Base-by-base conservation (phyloP, 2,113 vertebrate genomes). In the Paraplagusia blochii region DNA sequence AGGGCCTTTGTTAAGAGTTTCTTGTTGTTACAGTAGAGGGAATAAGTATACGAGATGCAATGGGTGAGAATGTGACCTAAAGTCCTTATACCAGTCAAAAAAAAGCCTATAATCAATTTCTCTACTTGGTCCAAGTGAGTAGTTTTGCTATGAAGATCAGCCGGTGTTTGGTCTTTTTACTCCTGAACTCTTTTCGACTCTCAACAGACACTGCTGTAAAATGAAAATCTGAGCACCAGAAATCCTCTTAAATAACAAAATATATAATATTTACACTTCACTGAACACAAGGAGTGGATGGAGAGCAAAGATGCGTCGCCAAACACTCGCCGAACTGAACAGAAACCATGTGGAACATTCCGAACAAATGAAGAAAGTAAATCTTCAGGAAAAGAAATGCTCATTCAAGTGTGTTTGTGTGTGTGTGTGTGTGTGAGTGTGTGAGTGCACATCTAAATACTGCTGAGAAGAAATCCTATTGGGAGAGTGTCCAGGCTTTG, bases 201-300 rank as follows among this genome's bases (percentile, higher is more conserved):
- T 29, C 3, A 29, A 29, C 22, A 51, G 63, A 58, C 17, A 42
- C 53, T 47, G 44, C 57, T 56, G 1, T 18, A 22, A 71, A 63
- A 43, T 47, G 61, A 73, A 73, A 58, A 66, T 59, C 58, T 29
- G 69, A 54, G 64, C 69, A 69, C 61, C 63, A 66, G 73, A 87
- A 29, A 29, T 82, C 69, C 77, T 74, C 81, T 87, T 87, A 85
- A 87, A 87, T 85, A 87, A 82, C 83, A 85, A 87, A 85, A 85
- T 84, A 84, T 85, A 83, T 84, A n/a, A 82, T 51, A 51, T 38
- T 38, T 38, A 40, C 74, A 83, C 82, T 85, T 85, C 85, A 85
- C 85, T 85, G 6, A 11, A 19, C 14, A 58, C 18, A 6, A 61
- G n/a, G 22, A 49, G 44, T 2, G 1, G 35, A 58, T 12, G 63